Conservation (phyloP, 35 echinoderm and acorn worm species). For the Patiria miniata region DNA sequence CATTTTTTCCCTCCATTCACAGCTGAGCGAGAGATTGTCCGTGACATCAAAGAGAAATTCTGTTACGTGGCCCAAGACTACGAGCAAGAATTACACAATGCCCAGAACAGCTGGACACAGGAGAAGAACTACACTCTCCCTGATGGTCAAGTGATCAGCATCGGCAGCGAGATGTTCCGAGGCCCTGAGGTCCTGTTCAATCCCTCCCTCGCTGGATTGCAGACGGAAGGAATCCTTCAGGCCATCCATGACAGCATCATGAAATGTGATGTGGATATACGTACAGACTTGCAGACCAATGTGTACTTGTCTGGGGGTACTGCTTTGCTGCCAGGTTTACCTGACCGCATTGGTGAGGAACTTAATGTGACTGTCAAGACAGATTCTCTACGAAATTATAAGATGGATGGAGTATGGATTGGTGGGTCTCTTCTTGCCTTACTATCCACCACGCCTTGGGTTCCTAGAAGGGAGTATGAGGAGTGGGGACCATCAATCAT, state of each 20-base stretch:
- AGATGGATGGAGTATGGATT: too few species aligned
- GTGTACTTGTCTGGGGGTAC: conserved; percentile 22
- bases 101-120: neutral
- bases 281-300: conserved; percentile 19
- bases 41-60: conserved; percentile 38
- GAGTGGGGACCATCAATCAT: too few species aligned
- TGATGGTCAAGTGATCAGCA: conserved; percentile 28
- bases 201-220: neutral
- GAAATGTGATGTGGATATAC: conserved; percentile 48
- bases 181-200: conserved; percentile 37
- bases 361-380: too few species aligned
- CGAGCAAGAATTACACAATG: neutral
- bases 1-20: neutral
- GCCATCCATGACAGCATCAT: conserved; percentile 21
- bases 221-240: conserved; percentile 30
- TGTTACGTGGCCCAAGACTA: conserved; percentile 33
- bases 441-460: too few species aligned
- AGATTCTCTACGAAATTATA: too few species aligned
- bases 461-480: too few species aligned
- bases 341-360: conserved; percentile 32
- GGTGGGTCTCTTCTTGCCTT: too few species aligned
- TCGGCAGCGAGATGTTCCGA: conserved; percentile 48
- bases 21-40: conserved; percentile 38
- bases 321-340: conserved; percentile 23
- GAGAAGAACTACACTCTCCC: conserved; percentile 42